Evolutionary conservation across 2,113 vertebrate genomes (phyloP), one percentile per base, ranked within the genome.

Genomic region (Zosterops borbonicus): DNA sequence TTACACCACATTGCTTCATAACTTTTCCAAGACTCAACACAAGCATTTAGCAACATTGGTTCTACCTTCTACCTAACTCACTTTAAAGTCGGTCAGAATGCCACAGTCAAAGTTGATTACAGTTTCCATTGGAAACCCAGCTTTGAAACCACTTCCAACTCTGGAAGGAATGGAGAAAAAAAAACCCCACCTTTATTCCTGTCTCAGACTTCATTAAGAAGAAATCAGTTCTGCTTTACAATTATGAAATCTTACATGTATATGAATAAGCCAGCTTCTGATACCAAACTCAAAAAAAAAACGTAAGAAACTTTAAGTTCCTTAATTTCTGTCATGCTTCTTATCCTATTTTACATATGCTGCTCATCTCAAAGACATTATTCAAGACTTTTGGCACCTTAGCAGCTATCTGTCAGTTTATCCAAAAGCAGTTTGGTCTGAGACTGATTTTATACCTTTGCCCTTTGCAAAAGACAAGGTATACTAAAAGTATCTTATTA

Each of bases 221-320:
- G 13, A 89, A 49, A 47, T 63, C 17, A 70, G 24, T 59, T 74
- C 39, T 27, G 33, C 25, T 75, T 52, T 39, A 86, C 5, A 77
- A 55, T 69, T 88, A 77, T 12, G 9, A 82, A 65, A 70, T 20
- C 49, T 76, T 44, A 62, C 20, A 35, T 8, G 35, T n/a, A 77
- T 41, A 64, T 21, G 12, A 71, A 53, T 23, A 90, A 87, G 47
- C 10, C 69, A 44, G 27, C 47, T 92, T 91, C 70, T 83, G 58
- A 86, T 35, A 80, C 1, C 8, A 83, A 86, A 83, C 41, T 80
- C 25, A n/a, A 80, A 85, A n/a, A 80, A 85, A 89, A 93, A 62
- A 33, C 7, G 8, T 7, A 83, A 28, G 59, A 59, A 79, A 82
- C 11, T 67, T 42, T 24, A 76, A 31, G 13, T 81, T 89, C 13